These are phyloP conservation scores for Oncorhynchus nerka DNA, from an alignment of 2,113 vertebrate genomes.

Conservation along the genomic window DNA sequence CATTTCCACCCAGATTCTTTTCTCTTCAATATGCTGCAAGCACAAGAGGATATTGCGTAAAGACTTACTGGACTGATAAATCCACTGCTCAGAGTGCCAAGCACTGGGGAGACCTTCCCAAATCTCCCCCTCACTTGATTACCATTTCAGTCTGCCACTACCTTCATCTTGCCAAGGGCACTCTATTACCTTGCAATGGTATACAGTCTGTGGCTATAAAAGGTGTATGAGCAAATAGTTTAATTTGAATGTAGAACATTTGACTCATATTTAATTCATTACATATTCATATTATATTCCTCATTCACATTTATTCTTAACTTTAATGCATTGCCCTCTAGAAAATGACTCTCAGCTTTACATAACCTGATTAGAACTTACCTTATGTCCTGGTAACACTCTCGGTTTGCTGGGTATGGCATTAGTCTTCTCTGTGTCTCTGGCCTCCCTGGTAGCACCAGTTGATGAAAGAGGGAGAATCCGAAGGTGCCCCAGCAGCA, in stretches of 20 bases:
- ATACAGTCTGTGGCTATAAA: constrained; percentile 21
- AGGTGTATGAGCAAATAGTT: constrained; percentile 13
- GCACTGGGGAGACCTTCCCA: constrained; percentile 44
- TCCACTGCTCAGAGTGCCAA: constrained; percentile 29
- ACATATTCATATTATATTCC: constrained; percentile 6
- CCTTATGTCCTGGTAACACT: constrained; percentile 6
- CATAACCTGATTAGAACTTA: background rate
- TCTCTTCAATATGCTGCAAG: constrained; percentile 60
- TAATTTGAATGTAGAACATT: background rate
- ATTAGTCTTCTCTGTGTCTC: constrained; percentile 18
- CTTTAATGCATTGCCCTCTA: constrained; percentile 29
- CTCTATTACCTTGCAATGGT: constrained; percentile 37
- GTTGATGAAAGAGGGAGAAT: constrained; percentile 32
- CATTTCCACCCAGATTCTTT: constrained; percentile 67
- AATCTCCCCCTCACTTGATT: constrained; percentile 46
- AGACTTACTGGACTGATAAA: constrained; percentile 65
- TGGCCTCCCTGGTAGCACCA: constrained; percentile 28
- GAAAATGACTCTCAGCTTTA: constrained; percentile 34
- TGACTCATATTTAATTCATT: constrained; percentile 31
- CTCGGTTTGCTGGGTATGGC: constrained; percentile 37
- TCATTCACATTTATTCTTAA: background rate
- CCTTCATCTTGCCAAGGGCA: constrained; percentile 41
- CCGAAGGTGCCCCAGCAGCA: constrained; percentile 42
- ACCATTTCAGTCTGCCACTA: constrained; percentile 44
- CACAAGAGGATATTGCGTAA: constrained; percentile 68